Percentiles rank a stretch among this genome's conserved stretches.
Conservation (phyloP, 2,797 vertebrate species). For the Eulemur mongoz region DNA sequence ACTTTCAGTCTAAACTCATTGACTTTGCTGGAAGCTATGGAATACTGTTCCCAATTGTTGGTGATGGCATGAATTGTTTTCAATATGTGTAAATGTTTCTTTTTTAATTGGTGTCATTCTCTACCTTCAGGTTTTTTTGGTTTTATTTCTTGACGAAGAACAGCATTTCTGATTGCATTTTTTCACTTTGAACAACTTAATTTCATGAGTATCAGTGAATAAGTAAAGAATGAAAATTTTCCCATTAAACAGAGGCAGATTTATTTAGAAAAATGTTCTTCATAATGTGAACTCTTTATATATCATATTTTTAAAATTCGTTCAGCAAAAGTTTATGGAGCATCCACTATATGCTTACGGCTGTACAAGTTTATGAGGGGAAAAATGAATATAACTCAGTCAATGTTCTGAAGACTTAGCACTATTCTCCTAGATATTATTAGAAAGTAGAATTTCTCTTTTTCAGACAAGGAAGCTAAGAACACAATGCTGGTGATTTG, state of each 20-base stretch:
- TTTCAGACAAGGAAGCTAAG: neutral
- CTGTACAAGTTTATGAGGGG: neutral
- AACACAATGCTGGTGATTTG: neutral
- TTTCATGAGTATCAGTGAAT: neutral
- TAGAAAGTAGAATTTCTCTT: neutral
- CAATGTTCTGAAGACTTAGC: neutral
- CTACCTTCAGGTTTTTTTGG: neutral
- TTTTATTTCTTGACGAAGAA: constrained; percentile 36
- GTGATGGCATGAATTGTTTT: constrained; percentile 47
- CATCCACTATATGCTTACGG: neutral
- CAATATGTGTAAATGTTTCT: neutral
- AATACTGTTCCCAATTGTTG: neutral
- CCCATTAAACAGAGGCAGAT: constrained; percentile 34
- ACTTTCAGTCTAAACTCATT: constrained; percentile 53
- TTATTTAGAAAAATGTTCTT: constrained; percentile 33
- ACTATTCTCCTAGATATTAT: neutral
- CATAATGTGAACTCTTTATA: neutral
- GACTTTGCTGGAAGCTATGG: constrained; percentile 25
- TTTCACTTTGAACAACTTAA: constrained; percentile 1
- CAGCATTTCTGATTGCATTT: neutral
- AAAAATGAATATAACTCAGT: neutral
- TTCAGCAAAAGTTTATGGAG: neutral
- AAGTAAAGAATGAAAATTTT: neutral
- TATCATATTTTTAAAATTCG: neutral
- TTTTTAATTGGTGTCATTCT: neutral